These are phyloP conservation scores for Phainopepla nitens DNA, from an alignment of 2,113 vertebrate genomes.

Conservation along the genomic window DNA sequence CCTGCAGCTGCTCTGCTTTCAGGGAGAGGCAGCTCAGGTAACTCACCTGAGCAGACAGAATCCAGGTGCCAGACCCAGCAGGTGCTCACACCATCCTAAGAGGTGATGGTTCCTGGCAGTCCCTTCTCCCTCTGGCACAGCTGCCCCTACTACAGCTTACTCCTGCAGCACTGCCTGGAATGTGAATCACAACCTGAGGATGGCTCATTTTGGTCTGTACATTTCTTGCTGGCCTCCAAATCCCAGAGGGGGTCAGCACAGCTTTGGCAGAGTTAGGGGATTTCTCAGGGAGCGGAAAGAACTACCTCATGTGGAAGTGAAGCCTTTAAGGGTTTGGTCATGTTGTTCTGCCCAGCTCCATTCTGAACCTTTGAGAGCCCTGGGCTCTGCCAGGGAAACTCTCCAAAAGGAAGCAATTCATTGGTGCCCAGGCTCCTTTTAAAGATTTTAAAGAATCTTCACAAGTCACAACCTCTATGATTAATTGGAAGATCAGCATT, in stretches of 20 bases:
- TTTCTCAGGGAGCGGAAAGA: background rate
- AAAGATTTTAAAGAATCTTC: background rate
- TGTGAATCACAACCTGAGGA: background rate
- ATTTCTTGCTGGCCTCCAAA: background rate
- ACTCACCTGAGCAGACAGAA: background rate
- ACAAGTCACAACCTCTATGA: background rate
- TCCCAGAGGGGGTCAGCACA: background rate
- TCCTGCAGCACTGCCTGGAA: background rate
- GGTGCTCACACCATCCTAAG: background rate
- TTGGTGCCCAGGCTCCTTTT: background rate
- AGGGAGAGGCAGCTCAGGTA: background rate
- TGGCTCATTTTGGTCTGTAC: fast-evolving
- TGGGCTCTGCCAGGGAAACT: background rate
- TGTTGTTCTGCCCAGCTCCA: background rate
- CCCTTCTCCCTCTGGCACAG: background rate
- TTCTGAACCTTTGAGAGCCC: background rate
- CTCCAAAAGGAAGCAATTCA: background rate
- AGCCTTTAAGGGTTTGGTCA: background rate
- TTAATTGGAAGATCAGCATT: background rate
- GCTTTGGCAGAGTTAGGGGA: background rate
- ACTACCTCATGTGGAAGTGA: background rate
- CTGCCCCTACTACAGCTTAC: background rate
- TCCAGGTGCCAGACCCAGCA: background rate
- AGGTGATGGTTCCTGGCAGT: fast-evolving
- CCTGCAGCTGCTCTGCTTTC: background rate